Conservation (phyloP, 2,888 invertebrate genomes). For the Limnephilus lunatus region DNA sequence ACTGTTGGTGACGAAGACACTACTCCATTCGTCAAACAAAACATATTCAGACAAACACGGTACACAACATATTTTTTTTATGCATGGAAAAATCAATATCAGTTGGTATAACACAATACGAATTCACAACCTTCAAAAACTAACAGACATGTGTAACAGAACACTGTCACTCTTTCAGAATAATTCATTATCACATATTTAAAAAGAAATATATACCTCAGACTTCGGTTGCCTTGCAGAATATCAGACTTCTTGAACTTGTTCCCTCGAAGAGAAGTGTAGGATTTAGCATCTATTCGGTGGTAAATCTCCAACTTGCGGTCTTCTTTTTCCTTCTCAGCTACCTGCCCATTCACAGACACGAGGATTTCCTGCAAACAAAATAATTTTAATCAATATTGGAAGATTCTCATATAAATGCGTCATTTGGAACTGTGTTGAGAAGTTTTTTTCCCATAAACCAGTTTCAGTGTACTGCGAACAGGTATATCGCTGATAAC, state of each 20-base stretch:
- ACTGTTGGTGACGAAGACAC: too few species aligned
- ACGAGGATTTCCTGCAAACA: conserved; percentile 86
- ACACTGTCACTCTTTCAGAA: neutral
- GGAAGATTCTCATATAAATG: neutral
- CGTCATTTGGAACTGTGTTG: too few species aligned
- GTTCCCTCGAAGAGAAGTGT: conserved; percentile 87
- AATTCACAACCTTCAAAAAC: too few species aligned
- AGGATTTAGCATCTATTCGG: conserved; percentile 94
- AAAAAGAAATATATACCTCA: conserved; percentile 77
- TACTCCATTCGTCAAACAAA: too few species aligned
- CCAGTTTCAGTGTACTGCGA: too few species aligned
- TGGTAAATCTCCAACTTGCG: conserved; percentile 94
- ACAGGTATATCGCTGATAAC: too few species aligned
- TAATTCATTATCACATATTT: neutral
- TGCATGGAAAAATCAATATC: too few species aligned
- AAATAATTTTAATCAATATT: neutral
- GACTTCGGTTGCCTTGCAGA: conserved; percentile 87
- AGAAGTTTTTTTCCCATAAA: too few species aligned
- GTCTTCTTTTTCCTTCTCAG: conserved; percentile 92
- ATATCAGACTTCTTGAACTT: conserved; percentile 97
- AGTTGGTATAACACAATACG: too few species aligned
- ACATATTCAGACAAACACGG: too few species aligned
- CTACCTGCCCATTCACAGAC: conserved; percentile 95
- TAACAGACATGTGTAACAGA: too few species aligned
- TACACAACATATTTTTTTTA: too few species aligned